These are phyloP conservation scores for Archocentrus centrarchus DNA, from an alignment of 2,113 vertebrate genomes.

Conservation along the genomic window DNA sequence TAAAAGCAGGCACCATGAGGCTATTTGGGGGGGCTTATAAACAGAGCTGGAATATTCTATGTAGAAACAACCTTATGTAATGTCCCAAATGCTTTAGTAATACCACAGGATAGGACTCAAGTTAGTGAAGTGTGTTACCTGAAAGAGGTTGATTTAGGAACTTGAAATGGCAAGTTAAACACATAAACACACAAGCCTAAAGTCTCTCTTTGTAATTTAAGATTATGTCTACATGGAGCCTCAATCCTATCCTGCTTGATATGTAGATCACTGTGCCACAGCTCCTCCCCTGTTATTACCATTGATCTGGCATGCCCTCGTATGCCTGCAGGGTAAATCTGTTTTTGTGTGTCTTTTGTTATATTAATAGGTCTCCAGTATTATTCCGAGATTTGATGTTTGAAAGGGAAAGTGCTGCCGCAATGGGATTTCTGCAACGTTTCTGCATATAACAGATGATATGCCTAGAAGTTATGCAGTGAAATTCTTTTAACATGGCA, in stretches of 20 bases:
- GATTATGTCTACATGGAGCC: background rate
- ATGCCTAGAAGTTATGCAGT: background rate
- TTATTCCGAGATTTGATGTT: background rate
- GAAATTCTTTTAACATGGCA: background rate
- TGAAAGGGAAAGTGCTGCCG: background rate
- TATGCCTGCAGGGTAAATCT: background rate
- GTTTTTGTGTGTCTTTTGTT: background rate
- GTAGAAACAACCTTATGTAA: background rate
- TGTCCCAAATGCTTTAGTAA: background rate
- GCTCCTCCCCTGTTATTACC: background rate
- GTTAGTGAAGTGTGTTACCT: background rate
- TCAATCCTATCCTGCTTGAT: background rate
- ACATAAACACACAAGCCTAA: background rate
- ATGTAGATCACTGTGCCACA: background rate
- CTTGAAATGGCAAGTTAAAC: background rate
- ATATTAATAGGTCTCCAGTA: slow-evolving; percentile 13
- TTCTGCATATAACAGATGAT: background rate
- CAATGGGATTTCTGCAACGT: background rate
- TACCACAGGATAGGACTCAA: background rate
- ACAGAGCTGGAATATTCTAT: slow-evolving; percentile 1
- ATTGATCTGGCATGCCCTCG: background rate
- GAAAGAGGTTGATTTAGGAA: background rate
- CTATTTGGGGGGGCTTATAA: background rate
- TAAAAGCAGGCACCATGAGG: background rate
- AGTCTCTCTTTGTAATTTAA: background rate